Evolutionary conservation across 2,888 invertebrate species (phyloP), one percentile per base, ranked within the genome.

Genomic region (Zonitis immaculata): DNA sequence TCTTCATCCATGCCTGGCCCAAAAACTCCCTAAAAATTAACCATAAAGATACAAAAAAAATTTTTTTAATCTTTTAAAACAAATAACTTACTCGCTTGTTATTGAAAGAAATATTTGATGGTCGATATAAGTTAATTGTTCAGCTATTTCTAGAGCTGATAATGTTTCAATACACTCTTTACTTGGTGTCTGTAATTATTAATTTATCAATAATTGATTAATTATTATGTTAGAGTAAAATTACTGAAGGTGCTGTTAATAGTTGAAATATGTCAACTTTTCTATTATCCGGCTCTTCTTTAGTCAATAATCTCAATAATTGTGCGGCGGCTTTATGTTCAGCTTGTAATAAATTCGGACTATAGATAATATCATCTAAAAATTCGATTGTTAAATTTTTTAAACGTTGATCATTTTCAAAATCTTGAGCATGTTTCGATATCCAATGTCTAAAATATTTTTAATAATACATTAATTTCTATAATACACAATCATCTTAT

Each of bases 261-360:
- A 92, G 75, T 18, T 82, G 79, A 57, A 81, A 80, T 57, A 94
- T 77, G 69, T 93, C 89, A 9, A 89, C 80, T 62, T 81, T 80
- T 42, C 81, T 79, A 50, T 80, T 81, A 2, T 82, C 82, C 4
- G 80, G 74, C 59, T 91, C 89, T 27, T 90, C 87, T 54, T 89
- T 85, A 56, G 88, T 89, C 39, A 93, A 79, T 47, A 93, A 78
- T 35, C 89, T 80, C 26, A 92, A 77, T 43, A 95, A 78, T 66
- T 92, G 91, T 0, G 87, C 85, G 0, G 93, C 94, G 1, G 91
- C 90, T 72, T 93, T 91, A 71, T 93, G 91, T 70, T 95, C 94
- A 0, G 91, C 89, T 0, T 92, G 91, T 45, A 93, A 78, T 44
- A 94, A 76, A 59, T 88, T 90, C 1, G 92, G 91, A 63, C 86